phyloP scores from a whole-genome alignment of 1,140 invertebrate species.

The Notospermus geniculatus region DNA sequence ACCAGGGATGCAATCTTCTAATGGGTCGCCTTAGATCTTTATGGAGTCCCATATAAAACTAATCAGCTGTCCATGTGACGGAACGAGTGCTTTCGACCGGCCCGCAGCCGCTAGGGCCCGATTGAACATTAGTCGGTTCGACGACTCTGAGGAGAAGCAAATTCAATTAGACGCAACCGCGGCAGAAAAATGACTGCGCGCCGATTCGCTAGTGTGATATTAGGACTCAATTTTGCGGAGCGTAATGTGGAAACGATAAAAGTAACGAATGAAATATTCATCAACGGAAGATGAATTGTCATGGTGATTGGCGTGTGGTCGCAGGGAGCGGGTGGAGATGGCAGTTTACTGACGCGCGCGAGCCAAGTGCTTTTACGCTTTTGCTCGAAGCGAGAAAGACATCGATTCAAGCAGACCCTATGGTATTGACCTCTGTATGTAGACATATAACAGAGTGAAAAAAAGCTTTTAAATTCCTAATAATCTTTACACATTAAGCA shows the following conservation, averaged over 20 bases:
- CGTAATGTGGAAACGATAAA: neutral
- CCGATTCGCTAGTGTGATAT: constrained; percentile 7
- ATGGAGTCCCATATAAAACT: neutral
- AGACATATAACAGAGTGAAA: too few species aligned
- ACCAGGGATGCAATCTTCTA: neutral
- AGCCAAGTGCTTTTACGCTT: too few species aligned
- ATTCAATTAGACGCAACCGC: neutral
- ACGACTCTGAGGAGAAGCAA: neutral
- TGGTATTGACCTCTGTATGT: too few species aligned
- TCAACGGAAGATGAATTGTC: neutral
- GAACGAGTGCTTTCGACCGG: too few species aligned
- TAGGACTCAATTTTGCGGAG: constrained; percentile 7
- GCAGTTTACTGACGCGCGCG: too few species aligned
- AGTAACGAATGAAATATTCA: constrained; percentile 7
- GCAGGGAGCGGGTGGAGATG: too few species aligned
- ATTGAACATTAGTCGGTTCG: constrained; percentile 4
- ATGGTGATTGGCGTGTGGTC: too few species aligned
- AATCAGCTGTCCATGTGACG: too few species aligned
- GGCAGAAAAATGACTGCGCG: constrained; percentile 1
- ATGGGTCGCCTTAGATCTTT: neutral
- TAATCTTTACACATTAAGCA: too few species aligned
- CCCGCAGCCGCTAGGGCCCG: neutral
- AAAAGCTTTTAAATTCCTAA: too few species aligned
- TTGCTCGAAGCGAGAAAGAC: too few species aligned
- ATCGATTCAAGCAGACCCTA: too few species aligned